These are phyloP conservation scores for Anomalospiza imberbis DNA, from an alignment of 2,797 vertebrate genomes.

Conservation along the genomic window DNA sequence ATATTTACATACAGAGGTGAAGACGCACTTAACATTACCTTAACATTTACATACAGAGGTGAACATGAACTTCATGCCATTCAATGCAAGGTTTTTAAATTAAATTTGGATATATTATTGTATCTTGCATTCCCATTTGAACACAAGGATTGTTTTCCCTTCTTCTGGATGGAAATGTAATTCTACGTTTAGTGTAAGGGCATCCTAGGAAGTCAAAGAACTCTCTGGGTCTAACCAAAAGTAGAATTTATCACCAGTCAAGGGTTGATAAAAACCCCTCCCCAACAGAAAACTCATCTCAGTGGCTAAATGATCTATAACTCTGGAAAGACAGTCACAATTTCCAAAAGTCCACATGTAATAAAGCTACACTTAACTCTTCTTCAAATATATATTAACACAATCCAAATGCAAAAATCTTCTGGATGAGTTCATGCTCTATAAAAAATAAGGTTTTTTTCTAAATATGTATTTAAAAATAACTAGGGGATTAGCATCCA, in stretches of 20 bases:
- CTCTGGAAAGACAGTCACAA: not conserved
- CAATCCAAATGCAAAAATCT: not conserved
- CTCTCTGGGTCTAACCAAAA: not conserved
- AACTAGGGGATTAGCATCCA: not conserved
- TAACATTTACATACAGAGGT: not conserved
- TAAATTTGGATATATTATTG: not conserved
- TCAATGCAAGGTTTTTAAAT: not conserved
- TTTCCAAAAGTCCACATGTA: not conserved
- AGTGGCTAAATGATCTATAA: not conserved
- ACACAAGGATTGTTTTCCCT: not conserved
- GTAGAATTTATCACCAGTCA: not conserved
- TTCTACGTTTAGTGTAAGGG: not conserved
- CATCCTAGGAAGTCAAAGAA: not conserved
- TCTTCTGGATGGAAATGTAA: not conserved
- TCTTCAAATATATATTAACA: not conserved
- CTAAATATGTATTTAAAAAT: not conserved
- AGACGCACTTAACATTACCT: too few species aligned
- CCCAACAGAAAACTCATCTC: not conserved
- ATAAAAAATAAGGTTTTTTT: not conserved
- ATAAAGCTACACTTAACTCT: not conserved
- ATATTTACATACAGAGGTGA: too few species aligned
- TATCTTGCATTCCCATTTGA: not conserved
- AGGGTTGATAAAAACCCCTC: not conserved
- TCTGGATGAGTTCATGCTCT: not conserved
- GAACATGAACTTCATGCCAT: rapidly evolving